Evolutionary conservation across 2,797 vertebrate genomes (phyloP), one percentile per base, ranked within the genome.

Genomic region (Aplochiton taeniatus): DNA sequence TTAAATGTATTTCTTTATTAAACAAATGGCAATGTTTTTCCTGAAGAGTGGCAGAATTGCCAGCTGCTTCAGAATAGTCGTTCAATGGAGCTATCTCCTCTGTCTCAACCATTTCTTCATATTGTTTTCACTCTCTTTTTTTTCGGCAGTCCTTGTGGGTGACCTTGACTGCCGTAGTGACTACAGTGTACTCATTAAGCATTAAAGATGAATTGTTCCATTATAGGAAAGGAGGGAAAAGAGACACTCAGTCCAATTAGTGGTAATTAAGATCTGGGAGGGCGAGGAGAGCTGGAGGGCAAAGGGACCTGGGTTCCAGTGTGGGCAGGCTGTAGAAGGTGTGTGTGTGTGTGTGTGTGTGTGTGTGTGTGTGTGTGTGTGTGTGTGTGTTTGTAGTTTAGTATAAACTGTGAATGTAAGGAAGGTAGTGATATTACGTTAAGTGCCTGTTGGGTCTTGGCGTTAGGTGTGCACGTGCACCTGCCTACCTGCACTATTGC

Each of bases 131-230:
- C 73, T 52, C 63, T 77, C 74, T 49, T 75, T 83, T 82, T 79
- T 74, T 71, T 62, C 61, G 74, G 67, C 68, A 80, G 81, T 74
- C 68, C 79, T 88, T 83, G 83, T 68, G 66, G 72, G 72, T 88
- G 89, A 90, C 90, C 90, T 91, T 91, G 88, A 79, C 81, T 75
- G 76, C 66, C 64, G 66, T 58, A 51, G 78, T 83, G 85, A 83
- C 88, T 89, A 80, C 79, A 80, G 75, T 76, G 85, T 83, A 85
- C 89, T 91, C 90, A 90, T 92, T 91, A 91, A 87, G 89, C 87
- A 84, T 86, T 89, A 89, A 90, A 90, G 89, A 91, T 91, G 88
- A 91, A 92, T 91, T 87, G 85, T 88, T 90, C 83, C 88, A 92
- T 91, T 91, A 90, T 88, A 80, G 84, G 76, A 61, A 70, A 51